Evolutionary conservation across 2,113 vertebrate genomes (phyloP).

Genomic region (Craseonycteris thonglongyai): DNA sequence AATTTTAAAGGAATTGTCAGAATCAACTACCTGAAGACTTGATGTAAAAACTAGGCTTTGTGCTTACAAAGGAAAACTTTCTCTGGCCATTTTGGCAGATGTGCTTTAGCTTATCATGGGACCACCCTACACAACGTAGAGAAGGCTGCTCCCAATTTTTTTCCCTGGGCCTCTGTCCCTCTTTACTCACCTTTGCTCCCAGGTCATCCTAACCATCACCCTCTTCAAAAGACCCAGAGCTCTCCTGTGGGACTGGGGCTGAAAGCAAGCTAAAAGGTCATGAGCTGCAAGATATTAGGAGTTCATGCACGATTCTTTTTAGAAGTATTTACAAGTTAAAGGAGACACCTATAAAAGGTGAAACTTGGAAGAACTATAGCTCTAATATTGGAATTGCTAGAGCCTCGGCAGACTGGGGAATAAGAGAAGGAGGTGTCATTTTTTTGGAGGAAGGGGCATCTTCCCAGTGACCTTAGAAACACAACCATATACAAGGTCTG

Average conservation of each 20-base stretch:
- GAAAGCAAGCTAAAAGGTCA: background rate
- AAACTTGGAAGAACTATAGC: background rate
- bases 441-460: background rate
- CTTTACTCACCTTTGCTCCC: background rate
- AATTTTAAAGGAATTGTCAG: background rate
- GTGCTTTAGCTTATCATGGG: background rate
- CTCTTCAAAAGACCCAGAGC: background rate
- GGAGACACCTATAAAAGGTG: background rate
- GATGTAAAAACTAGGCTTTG: background rate
- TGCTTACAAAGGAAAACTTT: background rate
- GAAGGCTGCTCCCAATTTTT: background rate
- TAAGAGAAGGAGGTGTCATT: background rate
- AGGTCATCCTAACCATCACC: background rate
- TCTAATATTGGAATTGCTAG: background rate
- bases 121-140: accelerated
- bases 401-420: background rate
- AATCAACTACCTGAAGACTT: background rate
- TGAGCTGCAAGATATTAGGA: background rate
- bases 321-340: background rate
- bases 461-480: background rate
- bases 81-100: background rate
- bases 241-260: background rate
- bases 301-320: background rate
- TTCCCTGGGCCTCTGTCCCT: background rate
- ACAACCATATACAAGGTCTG: no score